Evolutionary conservation across 2,797 vertebrate species (phyloP).

Genomic region (Alexandromys oeconomus): DNA sequence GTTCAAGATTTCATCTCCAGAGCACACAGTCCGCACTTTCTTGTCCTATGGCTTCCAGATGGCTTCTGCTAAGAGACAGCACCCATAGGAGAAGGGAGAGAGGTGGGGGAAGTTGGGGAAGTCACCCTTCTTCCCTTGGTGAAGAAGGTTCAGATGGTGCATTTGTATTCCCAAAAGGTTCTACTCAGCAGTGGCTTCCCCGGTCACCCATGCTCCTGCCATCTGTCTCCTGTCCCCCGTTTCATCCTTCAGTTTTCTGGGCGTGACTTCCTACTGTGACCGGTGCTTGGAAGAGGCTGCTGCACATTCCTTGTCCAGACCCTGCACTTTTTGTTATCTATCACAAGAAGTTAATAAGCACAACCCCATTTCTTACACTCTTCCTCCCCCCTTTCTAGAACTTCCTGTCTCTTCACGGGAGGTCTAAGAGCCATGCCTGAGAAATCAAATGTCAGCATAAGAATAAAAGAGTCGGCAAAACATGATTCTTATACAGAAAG

Average conservation of each 20-base stretch:
- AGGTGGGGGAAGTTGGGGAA: not conserved
- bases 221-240: not conserved
- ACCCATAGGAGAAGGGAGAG: not conserved
- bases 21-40: not conserved
- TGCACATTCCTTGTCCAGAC: not conserved
- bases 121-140: not conserved
- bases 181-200: not conserved
- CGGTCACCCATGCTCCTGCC: not conserved
- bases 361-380: not conserved
- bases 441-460: not conserved
- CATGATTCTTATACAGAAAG: conserved; percentile 25
- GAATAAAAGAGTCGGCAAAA: conserved; percentile 26
- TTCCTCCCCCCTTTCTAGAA: not conserved
- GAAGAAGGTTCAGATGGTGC: not conserved
- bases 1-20: not conserved
- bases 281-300: not conserved
- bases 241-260: no score
- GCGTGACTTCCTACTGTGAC: not conserved
- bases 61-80: not conserved
- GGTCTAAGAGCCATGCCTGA: not conserved
- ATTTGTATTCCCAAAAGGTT: not conserved
- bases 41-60: no score
- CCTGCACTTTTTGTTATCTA: not conserved
- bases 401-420: not conserved
- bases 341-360: not conserved